These are phyloP conservation scores for Brachyrhaphis roseni DNA, from an alignment of 2,797 vertebrate species.

Conservation along the genomic window DNA sequence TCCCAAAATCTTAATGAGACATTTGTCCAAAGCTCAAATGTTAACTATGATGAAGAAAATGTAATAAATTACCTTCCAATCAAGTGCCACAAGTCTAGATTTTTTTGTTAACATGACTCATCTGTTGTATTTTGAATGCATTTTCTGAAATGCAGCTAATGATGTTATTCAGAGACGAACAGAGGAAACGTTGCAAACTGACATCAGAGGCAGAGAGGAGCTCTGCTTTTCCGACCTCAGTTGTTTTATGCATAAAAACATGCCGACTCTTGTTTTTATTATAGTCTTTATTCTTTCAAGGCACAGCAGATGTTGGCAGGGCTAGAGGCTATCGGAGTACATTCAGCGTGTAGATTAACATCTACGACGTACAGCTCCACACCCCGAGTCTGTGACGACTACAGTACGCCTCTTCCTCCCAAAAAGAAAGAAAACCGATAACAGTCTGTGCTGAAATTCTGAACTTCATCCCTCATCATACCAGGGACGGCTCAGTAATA, in stretches of 20 bases:
- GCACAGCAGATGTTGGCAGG: constrained; percentile 83
- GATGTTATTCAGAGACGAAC: neutral
- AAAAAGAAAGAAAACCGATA: constrained; percentile 39
- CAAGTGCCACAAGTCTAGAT: neutral
- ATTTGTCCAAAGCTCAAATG: neutral
- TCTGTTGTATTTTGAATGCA: neutral
- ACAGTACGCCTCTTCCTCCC: constrained; percentile 38
- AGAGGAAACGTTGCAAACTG: neutral
- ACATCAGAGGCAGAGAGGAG: neutral
- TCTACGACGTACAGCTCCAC: constrained; percentile 59
- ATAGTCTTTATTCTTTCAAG: constrained; percentile 81
- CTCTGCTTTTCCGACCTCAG: neutral
- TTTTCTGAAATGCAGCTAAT: neutral
- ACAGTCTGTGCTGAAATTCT: constrained; percentile 45
- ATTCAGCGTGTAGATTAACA: constrained; percentile 74
- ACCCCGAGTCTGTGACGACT: constrained; percentile 60
- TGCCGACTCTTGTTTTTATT: constrained; percentile 28
- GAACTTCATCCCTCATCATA: constrained; percentile 20
- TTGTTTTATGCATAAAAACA: neutral
- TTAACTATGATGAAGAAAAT: neutral
- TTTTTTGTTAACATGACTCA: neutral
- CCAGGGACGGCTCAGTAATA: constrained; percentile 38
- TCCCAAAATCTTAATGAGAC: neutral
- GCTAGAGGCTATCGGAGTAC: constrained; percentile 76
- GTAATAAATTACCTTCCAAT: neutral